These are phyloP conservation scores for Erebia ligea DNA, from an alignment of 2,888 invertebrate genomes.

Conservation along the genomic window DNA sequence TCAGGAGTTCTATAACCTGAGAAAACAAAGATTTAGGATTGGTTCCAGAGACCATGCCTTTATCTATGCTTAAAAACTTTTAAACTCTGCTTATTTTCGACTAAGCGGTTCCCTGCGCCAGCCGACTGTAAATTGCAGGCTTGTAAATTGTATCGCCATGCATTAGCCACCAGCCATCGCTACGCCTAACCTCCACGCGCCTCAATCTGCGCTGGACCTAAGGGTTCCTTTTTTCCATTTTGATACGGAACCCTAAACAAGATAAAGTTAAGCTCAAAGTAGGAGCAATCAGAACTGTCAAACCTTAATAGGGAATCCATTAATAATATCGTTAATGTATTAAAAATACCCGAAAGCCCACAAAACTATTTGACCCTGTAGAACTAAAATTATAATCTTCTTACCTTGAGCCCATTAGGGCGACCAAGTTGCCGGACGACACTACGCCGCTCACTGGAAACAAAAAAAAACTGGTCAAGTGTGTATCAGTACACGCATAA, in stretches of 20 bases:
- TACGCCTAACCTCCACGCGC: too few relatives aligned
- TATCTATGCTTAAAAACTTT: too few relatives aligned
- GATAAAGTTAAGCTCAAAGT: neutral
- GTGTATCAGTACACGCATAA: too few relatives aligned
- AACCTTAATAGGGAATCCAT: neutral
- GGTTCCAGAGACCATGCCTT: too few relatives aligned
- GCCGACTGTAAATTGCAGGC: too few relatives aligned
- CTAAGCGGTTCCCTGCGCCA: too few relatives aligned
- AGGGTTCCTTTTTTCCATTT: neutral
- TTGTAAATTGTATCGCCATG: too few relatives aligned
- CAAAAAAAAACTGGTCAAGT: slow-evolving; percentile 37
- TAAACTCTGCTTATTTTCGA: too few relatives aligned
- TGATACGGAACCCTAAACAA: neutral
- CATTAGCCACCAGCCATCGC: too few relatives aligned
- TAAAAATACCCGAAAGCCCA: neutral
- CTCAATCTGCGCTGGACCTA: neutral
- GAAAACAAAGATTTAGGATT: too few relatives aligned
- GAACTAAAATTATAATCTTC: slow-evolving; percentile 29
- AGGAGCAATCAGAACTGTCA: neutral
- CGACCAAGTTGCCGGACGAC: slow-evolving; percentile 87
- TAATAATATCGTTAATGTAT: neutral
- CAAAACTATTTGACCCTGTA: slow-evolving; percentile 3
- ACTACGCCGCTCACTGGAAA: slow-evolving; percentile 87
- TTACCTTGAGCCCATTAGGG: slow-evolving; percentile 90
- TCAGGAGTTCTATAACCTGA: too few relatives aligned